Base-by-base conservation (phyloP, 37 sponge, comb jelly and placozoan genomes). In the Aphrocallistes beatrix region DNA sequence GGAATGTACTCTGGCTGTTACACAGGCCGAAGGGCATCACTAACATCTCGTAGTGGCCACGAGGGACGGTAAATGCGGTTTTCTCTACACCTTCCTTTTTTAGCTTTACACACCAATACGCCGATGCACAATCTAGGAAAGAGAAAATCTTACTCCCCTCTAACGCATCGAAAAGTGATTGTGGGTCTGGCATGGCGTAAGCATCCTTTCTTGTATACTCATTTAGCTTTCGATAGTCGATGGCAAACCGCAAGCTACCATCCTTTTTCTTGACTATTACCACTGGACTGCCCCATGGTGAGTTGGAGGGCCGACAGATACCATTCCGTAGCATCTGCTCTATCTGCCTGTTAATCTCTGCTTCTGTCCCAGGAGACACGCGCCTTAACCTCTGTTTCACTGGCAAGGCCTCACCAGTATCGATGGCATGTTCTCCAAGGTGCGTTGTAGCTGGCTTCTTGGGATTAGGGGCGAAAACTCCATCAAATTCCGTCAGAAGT, bases 131-230 rank as follows among this genome's bases (percentile, higher is more conserved):
- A 28, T 60, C 75, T 28, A 60, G 21, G 75, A 60, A 60, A 25
- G 75, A 60, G 13, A 60, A 60, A 25, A 60, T 28, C 1, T 13
- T 60, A 13, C 75, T 60, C 3, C 75, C 75, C n/a, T 13, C 28
- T 6, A 60, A 28, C 75, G 10, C n/a, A 60, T 60, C 75, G 6
- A 60, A 6, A 32, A 60, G 10, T 19, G 75, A 8, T 1, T 30
- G 25, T 60, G 75, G 75, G 75, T 60, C 75, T 32, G 75, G 75
- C 75, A 60, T 60, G 75, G 75, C 10, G n/a, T 60, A 60, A 21
- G 75, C 10, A 13, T 60, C 8, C n/a, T 60, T 60, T 28, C n/a
- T 60, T 13, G 75, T 60, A 21, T 25, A 3, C 1, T 60, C n/a
- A n/a, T n/a, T n/a, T n/a, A n/a, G n/a, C n/a, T n/a, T n/a, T n/a